phyloP scores from a whole-genome alignment of 1,140 invertebrate genomes.

The Araneus ventricosus region DNA sequence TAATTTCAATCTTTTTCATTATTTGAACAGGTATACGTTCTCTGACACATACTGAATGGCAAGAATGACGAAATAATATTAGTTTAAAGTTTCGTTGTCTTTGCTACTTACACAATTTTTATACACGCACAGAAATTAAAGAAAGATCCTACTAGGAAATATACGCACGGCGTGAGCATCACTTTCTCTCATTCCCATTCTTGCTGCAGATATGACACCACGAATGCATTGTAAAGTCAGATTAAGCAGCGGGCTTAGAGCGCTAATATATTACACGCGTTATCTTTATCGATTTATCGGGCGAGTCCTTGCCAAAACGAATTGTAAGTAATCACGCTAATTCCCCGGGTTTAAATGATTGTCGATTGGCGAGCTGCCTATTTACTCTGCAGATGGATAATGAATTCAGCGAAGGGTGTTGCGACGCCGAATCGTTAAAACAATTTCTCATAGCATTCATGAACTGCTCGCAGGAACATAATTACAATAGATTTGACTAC shows the following conservation, averaged over 20 bases:
- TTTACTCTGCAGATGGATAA: slow-evolving; percentile 18
- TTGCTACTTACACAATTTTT: too few species aligned
- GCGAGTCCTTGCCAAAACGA: slow-evolving; percentile 47
- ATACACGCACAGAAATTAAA: too few species aligned
- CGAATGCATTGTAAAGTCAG: slow-evolving; percentile 18
- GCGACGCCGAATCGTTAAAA: slow-evolving; percentile 37
- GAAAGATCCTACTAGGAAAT: too few species aligned
- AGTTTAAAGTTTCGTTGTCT: too few species aligned
- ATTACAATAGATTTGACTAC: slow-evolving; percentile 37
- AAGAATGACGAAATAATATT: too few species aligned
- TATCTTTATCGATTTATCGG: slow-evolving; percentile 60
- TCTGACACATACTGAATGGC: too few species aligned
- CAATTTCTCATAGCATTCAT: slow-evolving; percentile 32
- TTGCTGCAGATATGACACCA: not conserved
- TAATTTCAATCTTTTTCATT: too few species aligned
- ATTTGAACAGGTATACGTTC: too few species aligned
- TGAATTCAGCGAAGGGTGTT: slow-evolving; percentile 29
- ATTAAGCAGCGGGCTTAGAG: not conserved
- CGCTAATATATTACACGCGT: slow-evolving; percentile 38
- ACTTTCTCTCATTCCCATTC: not conserved
- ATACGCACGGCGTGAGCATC: too few species aligned
- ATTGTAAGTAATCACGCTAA: slow-evolving; percentile 65
- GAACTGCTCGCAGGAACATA: not conserved
- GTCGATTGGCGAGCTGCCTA: slow-evolving; percentile 13
- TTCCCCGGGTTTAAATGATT: slow-evolving; percentile 57